phyloP scores from a whole-genome alignment of 2,113 vertebrate genomes.

The Hippoglossus stenolepis region DNA sequence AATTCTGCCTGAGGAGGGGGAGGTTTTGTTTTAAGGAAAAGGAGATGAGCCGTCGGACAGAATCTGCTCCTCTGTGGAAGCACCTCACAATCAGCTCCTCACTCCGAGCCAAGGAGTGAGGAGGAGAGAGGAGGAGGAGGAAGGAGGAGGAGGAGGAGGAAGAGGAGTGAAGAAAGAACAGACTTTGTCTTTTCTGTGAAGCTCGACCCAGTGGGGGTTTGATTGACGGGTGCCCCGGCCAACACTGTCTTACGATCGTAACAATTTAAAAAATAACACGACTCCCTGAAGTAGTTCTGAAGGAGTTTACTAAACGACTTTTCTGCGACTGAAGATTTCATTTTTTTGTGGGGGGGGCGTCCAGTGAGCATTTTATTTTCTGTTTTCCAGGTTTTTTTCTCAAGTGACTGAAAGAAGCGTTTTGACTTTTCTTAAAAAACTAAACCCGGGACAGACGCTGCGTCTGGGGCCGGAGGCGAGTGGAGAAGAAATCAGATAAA shows the following conservation, averaged over 20 bases:
- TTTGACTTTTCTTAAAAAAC: slow-evolving; percentile 49
- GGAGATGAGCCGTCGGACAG: neutral
- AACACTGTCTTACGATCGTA: too few species aligned
- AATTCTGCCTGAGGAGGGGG: slow-evolving; percentile 17
- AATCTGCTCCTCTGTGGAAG: slow-evolving; percentile 7
- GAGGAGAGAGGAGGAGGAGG: too few species aligned
- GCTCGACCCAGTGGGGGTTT: neutral
- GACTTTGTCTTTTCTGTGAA: neutral
- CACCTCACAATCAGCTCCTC: slow-evolving; percentile 66
- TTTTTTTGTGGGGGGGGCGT: slow-evolving; percentile 16
- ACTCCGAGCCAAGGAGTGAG: slow-evolving; percentile 24
- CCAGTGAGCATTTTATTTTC: neutral
- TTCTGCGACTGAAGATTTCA: slow-evolving; percentile 15
- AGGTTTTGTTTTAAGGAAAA: neutral
- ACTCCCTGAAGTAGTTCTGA: slow-evolving; percentile 43
- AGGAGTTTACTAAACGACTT: neutral
- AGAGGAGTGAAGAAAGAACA: neutral
- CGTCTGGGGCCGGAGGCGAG: slow-evolving; percentile 18
- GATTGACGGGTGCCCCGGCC: slow-evolving; percentile 13
- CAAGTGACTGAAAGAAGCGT: slow-evolving; percentile 56
- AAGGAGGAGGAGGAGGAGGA: too few species aligned
- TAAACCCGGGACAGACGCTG: slow-evolving; percentile 49
- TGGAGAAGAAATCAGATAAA: slow-evolving; percentile 16
- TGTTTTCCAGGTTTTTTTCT: slow-evolving; percentile 28
- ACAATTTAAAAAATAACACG: neutral